These are phyloP conservation scores for Pogonomyrmex barbatus DNA, from an alignment of 1,140 invertebrate species.

Conservation along the genomic window DNA sequence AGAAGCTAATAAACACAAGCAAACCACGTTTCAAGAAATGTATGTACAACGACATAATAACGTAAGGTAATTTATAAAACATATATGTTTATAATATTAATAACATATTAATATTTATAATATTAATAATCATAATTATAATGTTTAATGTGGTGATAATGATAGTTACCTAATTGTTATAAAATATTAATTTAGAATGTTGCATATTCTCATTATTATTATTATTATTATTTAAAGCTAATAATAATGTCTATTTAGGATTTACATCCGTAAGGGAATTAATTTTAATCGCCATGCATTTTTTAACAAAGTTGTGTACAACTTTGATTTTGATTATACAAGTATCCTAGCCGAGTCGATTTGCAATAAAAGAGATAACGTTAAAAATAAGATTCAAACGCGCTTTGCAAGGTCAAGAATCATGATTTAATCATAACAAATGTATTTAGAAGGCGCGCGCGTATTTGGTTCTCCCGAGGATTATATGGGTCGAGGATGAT, in stretches of 20 bases:
- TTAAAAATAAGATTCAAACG: slow-evolving; percentile 46
- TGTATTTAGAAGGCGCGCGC: slow-evolving; percentile 24
- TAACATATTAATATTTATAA: slow-evolving; percentile 59
- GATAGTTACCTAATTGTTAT: not conserved
- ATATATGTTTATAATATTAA: slow-evolving; percentile 30
- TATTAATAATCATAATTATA: not conserved
- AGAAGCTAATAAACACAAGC: slow-evolving; percentile 89
- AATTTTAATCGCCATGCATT: not conserved
- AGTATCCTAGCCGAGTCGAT: not conserved
- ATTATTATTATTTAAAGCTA: not conserved
- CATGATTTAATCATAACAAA: slow-evolving; percentile 42
- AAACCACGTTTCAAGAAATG: slow-evolving; percentile 97
- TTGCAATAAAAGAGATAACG: not conserved
- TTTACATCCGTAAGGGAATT: not conserved
- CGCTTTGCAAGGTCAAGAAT: not conserved
- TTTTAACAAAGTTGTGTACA: not conserved
- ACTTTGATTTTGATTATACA: not conserved
- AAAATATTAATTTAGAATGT: slow-evolving; percentile 50
- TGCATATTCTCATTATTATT: slow-evolving; percentile 4
- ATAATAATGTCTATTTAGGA: not conserved
- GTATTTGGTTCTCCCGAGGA: slow-evolving; percentile 11
- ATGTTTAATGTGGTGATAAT: not conserved
- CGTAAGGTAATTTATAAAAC: slow-evolving; percentile 89
- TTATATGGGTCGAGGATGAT: slow-evolving; percentile 35
- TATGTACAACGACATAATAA: slow-evolving; percentile 99